Percentiles rank a stretch among this genome's conserved stretches.
phyloP scores from a whole-genome alignment of 2,888 invertebrate genomes.

The Idaea aversata region DNA sequence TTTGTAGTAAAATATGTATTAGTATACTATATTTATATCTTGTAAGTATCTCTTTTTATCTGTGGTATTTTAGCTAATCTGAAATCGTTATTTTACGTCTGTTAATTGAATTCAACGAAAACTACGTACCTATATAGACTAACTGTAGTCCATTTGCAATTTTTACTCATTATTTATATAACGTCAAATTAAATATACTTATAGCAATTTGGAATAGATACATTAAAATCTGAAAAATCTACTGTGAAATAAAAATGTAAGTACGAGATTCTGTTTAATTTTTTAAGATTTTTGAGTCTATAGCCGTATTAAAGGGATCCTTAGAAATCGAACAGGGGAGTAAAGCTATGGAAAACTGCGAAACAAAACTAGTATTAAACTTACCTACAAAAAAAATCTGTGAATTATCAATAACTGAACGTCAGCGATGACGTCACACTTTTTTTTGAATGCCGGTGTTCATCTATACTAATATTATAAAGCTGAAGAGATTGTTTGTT shows the following conservation, averaged over 20 bases:
- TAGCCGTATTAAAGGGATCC: too few species aligned
- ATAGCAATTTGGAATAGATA: conserved; percentile 7
- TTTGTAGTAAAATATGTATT: neutral
- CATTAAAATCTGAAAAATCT: conserved; percentile 11
- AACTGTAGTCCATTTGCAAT: conserved; percentile 16
- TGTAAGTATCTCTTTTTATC: neutral
- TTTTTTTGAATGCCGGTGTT: too few species aligned
- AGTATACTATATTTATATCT: neutral
- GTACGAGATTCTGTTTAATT: conserved; percentile 11
- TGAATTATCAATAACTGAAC: too few species aligned
- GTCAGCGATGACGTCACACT: too few species aligned
- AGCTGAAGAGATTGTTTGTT: too few species aligned
- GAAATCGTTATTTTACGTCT: conserved; percentile 4
- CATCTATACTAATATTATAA: too few species aligned
- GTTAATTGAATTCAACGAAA: conserved; percentile 24
- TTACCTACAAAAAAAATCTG: too few species aligned
- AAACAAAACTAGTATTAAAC: too few species aligned
- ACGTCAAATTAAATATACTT: conserved; percentile 7
- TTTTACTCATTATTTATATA: conserved; percentile 18
- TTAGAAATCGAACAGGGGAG: too few species aligned
- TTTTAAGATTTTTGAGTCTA: too few species aligned
- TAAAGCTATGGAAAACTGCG: too few species aligned
- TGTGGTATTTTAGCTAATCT: neutral
- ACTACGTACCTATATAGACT: conserved; percentile 15
- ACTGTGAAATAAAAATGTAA: conserved; percentile 18